These are phyloP conservation scores for Lathronympha strigana DNA, from an alignment of 2,888 invertebrate genomes.

Conservation along the genomic window DNA sequence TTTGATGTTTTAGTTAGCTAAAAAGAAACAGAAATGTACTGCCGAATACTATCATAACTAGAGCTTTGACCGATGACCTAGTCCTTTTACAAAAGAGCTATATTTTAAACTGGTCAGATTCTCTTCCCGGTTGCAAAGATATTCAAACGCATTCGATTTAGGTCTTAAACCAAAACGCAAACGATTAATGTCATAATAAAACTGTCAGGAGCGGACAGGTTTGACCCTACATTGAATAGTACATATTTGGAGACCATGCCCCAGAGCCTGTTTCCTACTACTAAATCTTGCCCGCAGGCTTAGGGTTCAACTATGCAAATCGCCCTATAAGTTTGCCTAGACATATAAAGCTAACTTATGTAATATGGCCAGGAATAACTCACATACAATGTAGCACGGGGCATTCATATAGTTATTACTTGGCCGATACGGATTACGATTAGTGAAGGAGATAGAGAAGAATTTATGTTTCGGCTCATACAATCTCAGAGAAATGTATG, in stretches of 20 bases:
- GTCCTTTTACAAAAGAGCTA: not conserved
- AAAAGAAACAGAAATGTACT: too few relatives aligned
- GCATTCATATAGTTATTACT: constrained; percentile 29
- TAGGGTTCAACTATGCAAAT: constrained; percentile 19
- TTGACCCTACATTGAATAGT: not conserved
- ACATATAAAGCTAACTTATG: constrained; percentile 33
- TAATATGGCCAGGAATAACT: constrained; percentile 18
- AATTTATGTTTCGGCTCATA: constrained; percentile 25
- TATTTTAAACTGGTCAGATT: not conserved
- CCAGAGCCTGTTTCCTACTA: not conserved
- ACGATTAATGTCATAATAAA: constrained; percentile 12
- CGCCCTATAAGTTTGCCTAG: constrained; percentile 28
- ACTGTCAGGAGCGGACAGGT: constrained; percentile 4
- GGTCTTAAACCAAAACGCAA: not conserved
- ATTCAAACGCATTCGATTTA: constrained; percentile 3
- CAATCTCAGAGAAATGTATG: constrained; percentile 24
- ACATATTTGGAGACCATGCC: constrained; percentile 18
- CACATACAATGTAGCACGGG: constrained; percentile 27
- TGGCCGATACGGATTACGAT: constrained; percentile 30
- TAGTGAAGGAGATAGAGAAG: constrained; percentile 27
- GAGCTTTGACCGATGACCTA: too few relatives aligned
- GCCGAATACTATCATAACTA: too few relatives aligned
- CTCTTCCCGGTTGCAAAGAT: not conserved
- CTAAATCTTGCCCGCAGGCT: not conserved
- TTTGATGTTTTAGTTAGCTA: too few relatives aligned